Evolutionary conservation across 2,888 invertebrate genomes (phyloP).

Genomic region (Hypolimnas misippus): DNA sequence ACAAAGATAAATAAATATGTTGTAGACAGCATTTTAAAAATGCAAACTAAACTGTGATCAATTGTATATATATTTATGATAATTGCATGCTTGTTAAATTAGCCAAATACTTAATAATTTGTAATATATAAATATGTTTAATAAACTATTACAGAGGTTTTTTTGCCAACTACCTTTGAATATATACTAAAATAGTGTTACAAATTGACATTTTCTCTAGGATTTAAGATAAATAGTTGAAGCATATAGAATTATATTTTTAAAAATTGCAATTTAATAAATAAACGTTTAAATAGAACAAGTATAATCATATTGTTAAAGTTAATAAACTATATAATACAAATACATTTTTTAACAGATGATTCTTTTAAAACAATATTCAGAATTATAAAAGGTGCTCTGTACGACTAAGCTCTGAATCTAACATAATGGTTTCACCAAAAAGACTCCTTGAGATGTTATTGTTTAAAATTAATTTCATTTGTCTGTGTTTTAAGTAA

Average conservation of each 20-base stretch:
- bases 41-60: constrained; percentile 4
- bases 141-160: not conserved
- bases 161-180: not conserved
- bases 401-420: constrained; percentile 17
- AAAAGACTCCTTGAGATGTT: not conserved
- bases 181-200: not conserved
- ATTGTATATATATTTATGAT: constrained; percentile 4
- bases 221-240: not conserved
- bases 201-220: constrained; percentile 5
- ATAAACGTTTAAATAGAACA: constrained; percentile 26
- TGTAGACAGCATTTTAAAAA: not conserved
- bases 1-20: not conserved
- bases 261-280: constrained; percentile 28
- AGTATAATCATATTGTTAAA: constrained; percentile 18
- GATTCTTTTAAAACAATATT: constrained; percentile 21
- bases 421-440: constrained; percentile 8
- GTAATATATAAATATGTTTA: not conserved
- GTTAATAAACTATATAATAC: constrained; percentile 24
- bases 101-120: not conserved
- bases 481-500: constrained; percentile 4
- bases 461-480: not conserved
- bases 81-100: constrained; percentile 1
- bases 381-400: constrained; percentile 15
- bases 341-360: constrained; percentile 22
- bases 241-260: constrained; percentile 3